Percentiles rank a stretch among this genome's conserved stretches.
phyloP scores from a whole-genome alignment of 2,113 vertebrate species.

The Neodon shergylaensis region DNA sequence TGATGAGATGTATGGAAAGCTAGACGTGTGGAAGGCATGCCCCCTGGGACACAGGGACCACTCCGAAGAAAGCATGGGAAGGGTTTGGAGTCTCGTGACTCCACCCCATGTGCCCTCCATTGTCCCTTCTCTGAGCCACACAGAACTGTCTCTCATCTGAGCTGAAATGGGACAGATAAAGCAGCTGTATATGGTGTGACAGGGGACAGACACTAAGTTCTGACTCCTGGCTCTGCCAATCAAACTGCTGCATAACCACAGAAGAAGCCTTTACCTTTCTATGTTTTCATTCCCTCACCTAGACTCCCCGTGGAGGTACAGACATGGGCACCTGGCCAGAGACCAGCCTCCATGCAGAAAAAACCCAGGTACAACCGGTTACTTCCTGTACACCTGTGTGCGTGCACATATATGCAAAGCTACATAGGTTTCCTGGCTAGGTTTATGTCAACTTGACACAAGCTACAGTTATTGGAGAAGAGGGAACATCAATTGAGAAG shows the following conservation, averaged over 20 bases:
- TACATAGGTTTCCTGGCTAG: not conserved
- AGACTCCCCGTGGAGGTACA: not conserved
- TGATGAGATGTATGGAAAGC: rapidly evolving
- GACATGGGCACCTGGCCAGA: not conserved
- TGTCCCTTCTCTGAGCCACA: not conserved
- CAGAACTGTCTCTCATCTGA: not conserved
- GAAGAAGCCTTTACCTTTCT: not conserved
- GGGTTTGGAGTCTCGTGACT: too few relatives aligned
- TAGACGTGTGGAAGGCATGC: rapidly evolving
- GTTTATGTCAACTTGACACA: not conserved
- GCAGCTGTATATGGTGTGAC: too few relatives aligned
- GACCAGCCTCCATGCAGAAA: not conserved
- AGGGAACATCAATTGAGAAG: not conserved
- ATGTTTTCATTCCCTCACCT: not conserved
- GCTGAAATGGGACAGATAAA: not conserved
- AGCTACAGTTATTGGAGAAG: not conserved
- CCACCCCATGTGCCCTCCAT: rapidly evolving
- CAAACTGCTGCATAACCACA: not conserved
- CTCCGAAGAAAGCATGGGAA: not conserved
- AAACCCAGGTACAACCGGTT: not conserved
- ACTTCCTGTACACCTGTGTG: not conserved
- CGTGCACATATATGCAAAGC: too few relatives aligned
- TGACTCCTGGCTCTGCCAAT: not conserved
- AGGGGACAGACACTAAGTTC: not conserved
- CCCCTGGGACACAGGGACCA: too few relatives aligned